A percentile compares a stretch with the other conserved stretches of the same genome.
Evolutionary conservation across 2,888 invertebrate species (phyloP).

Genomic region (Caenorhabditis angaria): DNA sequence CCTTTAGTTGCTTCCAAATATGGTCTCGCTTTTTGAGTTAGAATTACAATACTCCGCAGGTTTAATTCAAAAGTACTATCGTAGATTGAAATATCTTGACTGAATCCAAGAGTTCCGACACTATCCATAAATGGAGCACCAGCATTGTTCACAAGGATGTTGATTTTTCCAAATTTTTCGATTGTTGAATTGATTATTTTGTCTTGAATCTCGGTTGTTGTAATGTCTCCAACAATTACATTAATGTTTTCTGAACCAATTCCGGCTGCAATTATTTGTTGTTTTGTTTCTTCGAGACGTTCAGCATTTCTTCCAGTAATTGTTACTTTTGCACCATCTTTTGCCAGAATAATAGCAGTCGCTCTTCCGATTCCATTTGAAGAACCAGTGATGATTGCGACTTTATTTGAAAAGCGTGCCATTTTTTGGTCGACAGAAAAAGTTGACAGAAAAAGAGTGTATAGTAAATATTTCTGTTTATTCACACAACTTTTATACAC

Average conservation of each 20-base stretch:
- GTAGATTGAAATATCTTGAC: not conserved
- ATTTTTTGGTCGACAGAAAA: too few species aligned
- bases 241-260: not conserved
- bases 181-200: not conserved
- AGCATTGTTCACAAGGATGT: not conserved
- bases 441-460: too few species aligned
- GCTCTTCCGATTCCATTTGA: slow-evolving; percentile 15
- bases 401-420: slow-evolving; percentile 1
- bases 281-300: not conserved
- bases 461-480: too few species aligned
- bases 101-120: not conserved
- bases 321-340: slow-evolving; percentile 15
- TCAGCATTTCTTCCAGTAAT: slow-evolving; percentile 15
- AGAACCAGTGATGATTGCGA: slow-evolving; percentile 6
- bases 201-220: not conserved
- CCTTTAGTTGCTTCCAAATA: slow-evolving; percentile 27
- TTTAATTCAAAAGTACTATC: not conserved
- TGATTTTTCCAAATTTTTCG: not conserved
- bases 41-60: slow-evolving; percentile 13
- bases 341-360: slow-evolving; percentile 7
- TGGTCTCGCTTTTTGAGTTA: slow-evolving; percentile 30
- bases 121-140: not conserved
- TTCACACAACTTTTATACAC: too few species aligned
- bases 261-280: not conserved
- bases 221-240: not conserved